Conservation (phyloP, 2,888 invertebrate species). For the Drosophila melanosoma region DNA sequence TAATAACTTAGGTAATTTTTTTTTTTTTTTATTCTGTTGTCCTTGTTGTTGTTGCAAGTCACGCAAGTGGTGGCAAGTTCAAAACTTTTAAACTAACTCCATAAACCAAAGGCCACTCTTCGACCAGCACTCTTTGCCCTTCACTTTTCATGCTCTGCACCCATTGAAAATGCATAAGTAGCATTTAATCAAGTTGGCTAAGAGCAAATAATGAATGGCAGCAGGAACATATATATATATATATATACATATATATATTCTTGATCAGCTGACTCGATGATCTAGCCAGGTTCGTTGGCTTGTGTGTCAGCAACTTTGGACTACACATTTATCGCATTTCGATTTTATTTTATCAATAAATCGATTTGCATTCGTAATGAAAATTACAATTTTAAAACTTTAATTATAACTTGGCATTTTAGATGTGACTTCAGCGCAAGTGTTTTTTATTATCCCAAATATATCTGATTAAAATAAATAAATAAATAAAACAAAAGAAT, state of each 20-base stretch:
- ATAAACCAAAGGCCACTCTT: conserved; percentile 38
- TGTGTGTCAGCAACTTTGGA: no score
- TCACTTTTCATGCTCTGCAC: conserved; percentile 27
- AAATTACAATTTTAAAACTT: no score
- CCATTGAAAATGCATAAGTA: background rate
- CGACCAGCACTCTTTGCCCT: conserved; percentile 17
- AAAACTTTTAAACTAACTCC: conserved; percentile 52
- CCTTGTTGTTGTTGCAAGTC: conserved; percentile 18
- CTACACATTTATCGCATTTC: no score
- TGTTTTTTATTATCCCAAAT: no score
- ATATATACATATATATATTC: background rate
- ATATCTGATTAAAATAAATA: no score
- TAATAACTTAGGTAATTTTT: conserved; percentile 72
- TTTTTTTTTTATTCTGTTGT: conserved; percentile 10
- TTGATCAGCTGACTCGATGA: background rate
- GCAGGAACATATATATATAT: background rate
- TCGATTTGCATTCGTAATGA: no score
- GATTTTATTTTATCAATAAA: no score
- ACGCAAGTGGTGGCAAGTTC: conserved; percentile 55
- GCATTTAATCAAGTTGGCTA: background rate
- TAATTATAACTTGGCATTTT: no score
- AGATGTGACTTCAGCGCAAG: no score
- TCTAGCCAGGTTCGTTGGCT: no score
- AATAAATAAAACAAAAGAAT: no score
- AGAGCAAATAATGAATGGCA: background rate